A percentile compares a stretch with the other conserved stretches of the same genome.
Conservation (phyloP, 2,888 invertebrate genomes). For the Pocota personata region DNA sequence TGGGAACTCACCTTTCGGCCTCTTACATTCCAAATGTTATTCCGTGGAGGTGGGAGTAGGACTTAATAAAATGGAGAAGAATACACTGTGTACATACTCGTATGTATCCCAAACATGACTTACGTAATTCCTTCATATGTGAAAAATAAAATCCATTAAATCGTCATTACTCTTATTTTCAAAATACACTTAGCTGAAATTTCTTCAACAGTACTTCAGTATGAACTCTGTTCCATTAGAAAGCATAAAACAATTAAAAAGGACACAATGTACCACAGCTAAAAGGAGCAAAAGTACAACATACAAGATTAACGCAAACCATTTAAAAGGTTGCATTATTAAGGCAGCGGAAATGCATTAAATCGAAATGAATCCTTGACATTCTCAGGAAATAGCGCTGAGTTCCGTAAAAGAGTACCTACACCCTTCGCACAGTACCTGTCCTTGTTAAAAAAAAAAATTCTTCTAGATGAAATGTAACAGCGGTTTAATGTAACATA, state of each 20-base stretch:
- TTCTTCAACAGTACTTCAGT: constrained; percentile 43
- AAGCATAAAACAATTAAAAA: constrained; percentile 61
- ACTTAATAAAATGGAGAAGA: no score
- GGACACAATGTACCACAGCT: background rate
- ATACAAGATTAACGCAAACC: constrained; percentile 42
- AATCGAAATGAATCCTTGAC: constrained; percentile 76
- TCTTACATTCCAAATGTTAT: no score
- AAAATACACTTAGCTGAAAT: constrained; percentile 44
- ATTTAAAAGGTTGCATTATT: constrained; percentile 69
- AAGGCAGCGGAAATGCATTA: constrained; percentile 76
- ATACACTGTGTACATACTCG: no score
- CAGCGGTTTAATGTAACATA: constrained; percentile 36
- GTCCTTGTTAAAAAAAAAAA: constrained; percentile 49
- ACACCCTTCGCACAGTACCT: constrained; percentile 29
- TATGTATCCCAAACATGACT: background rate
- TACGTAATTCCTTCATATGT: background rate
- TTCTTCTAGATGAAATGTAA: constrained; percentile 43
- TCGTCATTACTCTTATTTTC: constrained; percentile 37
- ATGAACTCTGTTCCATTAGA: constrained; percentile 69
- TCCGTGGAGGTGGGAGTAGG: no score
- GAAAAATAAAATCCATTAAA: constrained; percentile 52
- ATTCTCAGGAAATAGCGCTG: constrained; percentile 74
- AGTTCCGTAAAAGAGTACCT: constrained; percentile 63
- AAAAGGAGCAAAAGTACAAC: background rate
- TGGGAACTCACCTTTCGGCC: no score